These are phyloP conservation scores for Drosophila kanekoi DNA, from an alignment of 2,888 invertebrate genomes.

Conservation along the genomic window DNA sequence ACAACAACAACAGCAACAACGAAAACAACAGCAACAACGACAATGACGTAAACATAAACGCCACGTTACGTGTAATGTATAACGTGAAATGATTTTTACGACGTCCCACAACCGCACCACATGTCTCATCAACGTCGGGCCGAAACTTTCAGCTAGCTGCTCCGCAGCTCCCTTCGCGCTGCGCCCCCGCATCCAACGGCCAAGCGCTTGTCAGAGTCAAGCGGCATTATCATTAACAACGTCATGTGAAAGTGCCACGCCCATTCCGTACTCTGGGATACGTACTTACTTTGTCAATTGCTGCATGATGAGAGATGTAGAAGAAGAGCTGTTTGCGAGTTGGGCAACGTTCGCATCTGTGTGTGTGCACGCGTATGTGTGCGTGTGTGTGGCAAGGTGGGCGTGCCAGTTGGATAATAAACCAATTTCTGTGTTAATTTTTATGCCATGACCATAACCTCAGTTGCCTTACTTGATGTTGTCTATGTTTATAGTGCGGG, in stretches of 20 bases:
- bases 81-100: constrained; percentile 77
- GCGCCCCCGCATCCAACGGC: constrained; percentile 1
- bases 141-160: constrained; percentile 22
- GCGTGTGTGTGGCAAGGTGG: neutral
- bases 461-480: constrained; percentile 65
- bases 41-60: constrained; percentile 75
- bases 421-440: constrained; percentile 77
- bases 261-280: neutral
- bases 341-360: constrained; percentile 3
- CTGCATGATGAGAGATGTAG: constrained; percentile 40
- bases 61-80: constrained; percentile 73
- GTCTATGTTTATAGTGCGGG: constrained; percentile 51
- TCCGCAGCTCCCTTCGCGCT: neutral
- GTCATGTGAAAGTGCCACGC: constrained; percentile 59
- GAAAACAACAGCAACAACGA: constrained; percentile 30
- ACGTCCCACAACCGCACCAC: constrained; percentile 65
- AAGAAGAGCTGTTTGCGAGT: neutral
- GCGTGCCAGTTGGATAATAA: constrained; percentile 54
- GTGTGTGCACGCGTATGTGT: neutral
- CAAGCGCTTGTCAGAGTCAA: constrained; percentile 42
- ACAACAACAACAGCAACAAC: constrained; percentile 30
- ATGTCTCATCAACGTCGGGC: constrained; percentile 75
- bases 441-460: constrained; percentile 67
- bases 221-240: constrained; percentile 74
- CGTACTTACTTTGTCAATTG: constrained; percentile 64